Base-by-base conservation (phyloP, 2,888 invertebrate species). In the Ischnura elegans region DNA sequence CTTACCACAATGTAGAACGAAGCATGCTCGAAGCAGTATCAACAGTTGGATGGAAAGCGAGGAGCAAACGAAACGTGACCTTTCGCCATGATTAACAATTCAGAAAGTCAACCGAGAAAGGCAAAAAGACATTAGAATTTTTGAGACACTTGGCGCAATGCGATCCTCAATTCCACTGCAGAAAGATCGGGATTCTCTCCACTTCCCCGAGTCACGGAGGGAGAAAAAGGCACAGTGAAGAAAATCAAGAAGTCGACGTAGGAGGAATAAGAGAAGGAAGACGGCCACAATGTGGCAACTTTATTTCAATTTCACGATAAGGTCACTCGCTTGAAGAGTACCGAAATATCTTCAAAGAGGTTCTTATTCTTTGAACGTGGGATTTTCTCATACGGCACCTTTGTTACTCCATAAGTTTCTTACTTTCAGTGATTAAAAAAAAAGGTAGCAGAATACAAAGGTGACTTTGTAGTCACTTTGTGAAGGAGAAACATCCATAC, bases 101-200 rank as follows among this genome's bases (percentile, higher is more conserved):
- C 85, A 85, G 43, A 85, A 85, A n/a, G 85, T 43, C 85, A 85
- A 85, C 85, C 42, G 85, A 16, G 85, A 43, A 42, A 85, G 43
- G 43, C 85, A 85, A 85, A 85, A 85, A 85, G 29, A 43, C 85
- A 85, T 85, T 13, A 10, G 85, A 19, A 6, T 61, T 85, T 85
- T 85, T 19, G 85, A 85, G 85, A 85, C 85, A 85, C 42, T 85
- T 85, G 85, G 85, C 42, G 85, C 85, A 85, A 85, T 85, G 85
- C 85, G 42, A 36, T 85, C 85, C 21, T 43, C 85, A 43, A 85
- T 19, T 42, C 85, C 85, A 85, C 21, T 85, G 85, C 85, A 43
- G 36, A 13, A 85, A 43, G 21, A 16, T 29, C n/a, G 13, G 36
- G 85, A 42, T 42, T 85, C 43, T 42, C 42, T 85, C 16, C 36